phyloP scores from a whole-genome alignment of 2,888 invertebrate species.

The Psococerastis gibbosa region DNA sequence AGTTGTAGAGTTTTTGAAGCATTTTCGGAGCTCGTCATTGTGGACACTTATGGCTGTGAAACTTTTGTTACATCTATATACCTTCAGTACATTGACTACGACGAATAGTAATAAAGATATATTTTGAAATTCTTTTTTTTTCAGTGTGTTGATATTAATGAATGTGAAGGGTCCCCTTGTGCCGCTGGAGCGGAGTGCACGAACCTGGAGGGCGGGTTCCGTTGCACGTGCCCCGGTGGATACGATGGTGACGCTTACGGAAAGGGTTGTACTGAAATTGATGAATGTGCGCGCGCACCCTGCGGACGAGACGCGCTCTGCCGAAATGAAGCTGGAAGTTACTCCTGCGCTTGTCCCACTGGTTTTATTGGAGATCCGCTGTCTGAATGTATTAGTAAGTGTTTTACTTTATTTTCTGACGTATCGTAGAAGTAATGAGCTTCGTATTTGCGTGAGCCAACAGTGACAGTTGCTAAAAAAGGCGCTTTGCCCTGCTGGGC shows the following conservation, averaged over 20 bases:
- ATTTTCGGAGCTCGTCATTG: too few species aligned
- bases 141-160: conserved; percentile 66
- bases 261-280: conserved; percentile 48
- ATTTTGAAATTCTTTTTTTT: too few species aligned
- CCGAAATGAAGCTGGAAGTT: conserved; percentile 57
- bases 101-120: too few species aligned
- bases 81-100: too few species aligned
- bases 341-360: conserved; percentile 62
- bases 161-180: conserved; percentile 57
- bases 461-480: too few species aligned
- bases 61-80: too few species aligned
- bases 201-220: conserved; percentile 59
- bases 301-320: conserved; percentile 69
- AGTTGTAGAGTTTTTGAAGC: too few species aligned
- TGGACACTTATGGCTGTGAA: too few species aligned
- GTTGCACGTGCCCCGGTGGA: conserved; percentile 69
- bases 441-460: too few species aligned
- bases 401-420: background rate
- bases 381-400: conserved; percentile 51
- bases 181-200: conserved; percentile 61
- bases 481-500: too few species aligned
- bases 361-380: conserved; percentile 67
- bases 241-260: conserved; percentile 61
- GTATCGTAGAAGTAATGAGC: conserved; percentile 41
- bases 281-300: conserved; percentile 53